Evolutionary conservation across 2,888 invertebrate species (phyloP).

Genomic region (Electrophaes corylata): DNA sequence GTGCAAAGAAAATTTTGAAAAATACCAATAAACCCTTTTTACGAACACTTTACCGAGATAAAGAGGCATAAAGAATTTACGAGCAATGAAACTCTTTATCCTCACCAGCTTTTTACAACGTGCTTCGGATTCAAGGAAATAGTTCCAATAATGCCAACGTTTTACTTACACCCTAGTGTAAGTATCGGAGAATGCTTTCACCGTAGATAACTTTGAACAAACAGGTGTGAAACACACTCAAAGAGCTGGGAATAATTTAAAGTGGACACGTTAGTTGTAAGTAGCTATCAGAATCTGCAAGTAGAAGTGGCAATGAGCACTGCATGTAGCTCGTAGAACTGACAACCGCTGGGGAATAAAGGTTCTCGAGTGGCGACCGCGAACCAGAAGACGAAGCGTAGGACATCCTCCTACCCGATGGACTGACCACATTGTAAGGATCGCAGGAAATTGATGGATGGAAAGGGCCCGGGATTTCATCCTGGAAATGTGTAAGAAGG

Average conservation of each 20-base stretch:
- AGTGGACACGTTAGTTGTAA: too few relatives aligned
- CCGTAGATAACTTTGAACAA: neutral
- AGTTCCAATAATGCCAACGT: constrained; percentile 21
- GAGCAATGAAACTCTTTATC: constrained; percentile 34
- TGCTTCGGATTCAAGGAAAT: constrained; percentile 26
- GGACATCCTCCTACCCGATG: too few relatives aligned
- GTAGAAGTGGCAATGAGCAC: too few relatives aligned
- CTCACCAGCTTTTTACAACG: constrained; percentile 26
- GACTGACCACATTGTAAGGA: too few relatives aligned
- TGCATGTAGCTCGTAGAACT: too few relatives aligned
- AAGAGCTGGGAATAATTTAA: neutral
- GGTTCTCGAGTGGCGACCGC: too few relatives aligned
- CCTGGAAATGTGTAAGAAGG: too few relatives aligned
- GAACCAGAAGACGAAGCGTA: too few relatives aligned
- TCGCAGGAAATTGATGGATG: too few relatives aligned
- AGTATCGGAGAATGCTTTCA: neutral
- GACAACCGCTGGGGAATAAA: too few relatives aligned
- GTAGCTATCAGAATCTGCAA: too few relatives aligned
- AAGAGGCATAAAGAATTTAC: constrained; percentile 32
- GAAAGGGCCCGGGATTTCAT: too few relatives aligned
- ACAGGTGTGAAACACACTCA: neutral
- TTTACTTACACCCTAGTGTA: neutral
- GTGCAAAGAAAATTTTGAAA: constrained; percentile 1
- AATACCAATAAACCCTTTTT: constrained; percentile 3
- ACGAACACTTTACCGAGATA: constrained; percentile 21